Conservation (phyloP, 2,888 invertebrate species). For the Cyclophora albipunctata region DNA sequence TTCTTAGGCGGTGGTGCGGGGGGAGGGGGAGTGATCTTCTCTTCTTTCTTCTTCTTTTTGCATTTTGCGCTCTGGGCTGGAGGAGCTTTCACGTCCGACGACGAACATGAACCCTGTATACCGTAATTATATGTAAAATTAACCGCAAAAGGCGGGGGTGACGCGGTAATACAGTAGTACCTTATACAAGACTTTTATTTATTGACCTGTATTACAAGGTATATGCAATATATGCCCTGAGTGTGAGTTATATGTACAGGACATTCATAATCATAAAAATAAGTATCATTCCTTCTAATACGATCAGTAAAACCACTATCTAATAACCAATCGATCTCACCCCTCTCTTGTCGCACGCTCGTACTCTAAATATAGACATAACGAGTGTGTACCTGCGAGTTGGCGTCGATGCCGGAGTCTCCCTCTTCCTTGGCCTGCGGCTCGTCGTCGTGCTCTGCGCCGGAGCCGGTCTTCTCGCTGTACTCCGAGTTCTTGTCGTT, state of each 20-base stretch:
- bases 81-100: conserved; percentile 86
- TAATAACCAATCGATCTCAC: too few relatives aligned
- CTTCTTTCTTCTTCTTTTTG: conserved; percentile 67
- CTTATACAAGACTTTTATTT: background rate
- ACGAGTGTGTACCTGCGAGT: conserved; percentile 77
- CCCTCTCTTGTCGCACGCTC: too few relatives aligned
- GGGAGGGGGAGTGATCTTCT: conserved; percentile 42
- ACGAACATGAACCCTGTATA: conserved; percentile 84
- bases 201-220: background rate
- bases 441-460: conserved; percentile 68
- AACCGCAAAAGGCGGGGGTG: background rate
- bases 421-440: conserved; percentile 83
- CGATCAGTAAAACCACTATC: too few relatives aligned
- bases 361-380: too few relatives aligned
- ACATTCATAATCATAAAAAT: too few relatives aligned
- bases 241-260: too few relatives aligned
- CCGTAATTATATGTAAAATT: background rate
- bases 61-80: conserved; percentile 81
- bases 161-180: background rate
- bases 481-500: conserved; percentile 82
- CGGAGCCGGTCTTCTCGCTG: conserved; percentile 80
- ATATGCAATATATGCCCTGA: too few relatives aligned
- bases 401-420: conserved; percentile 92
- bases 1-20: conserved; percentile 43
- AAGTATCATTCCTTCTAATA: too few relatives aligned